Conservation (phyloP, 2,888 invertebrate genomes). For the Agrilus cyanescens region DNA sequence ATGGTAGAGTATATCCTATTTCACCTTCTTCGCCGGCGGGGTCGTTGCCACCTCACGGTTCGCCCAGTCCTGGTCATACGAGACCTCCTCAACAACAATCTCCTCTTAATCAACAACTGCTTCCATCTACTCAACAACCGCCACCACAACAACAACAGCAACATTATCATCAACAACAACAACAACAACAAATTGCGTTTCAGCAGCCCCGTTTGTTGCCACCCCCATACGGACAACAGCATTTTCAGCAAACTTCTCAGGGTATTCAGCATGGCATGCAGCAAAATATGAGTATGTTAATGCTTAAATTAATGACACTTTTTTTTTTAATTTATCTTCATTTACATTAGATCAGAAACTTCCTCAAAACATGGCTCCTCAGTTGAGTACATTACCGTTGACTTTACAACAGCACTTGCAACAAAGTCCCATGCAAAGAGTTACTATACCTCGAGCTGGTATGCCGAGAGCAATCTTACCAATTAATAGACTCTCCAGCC, state of each 20-base stretch:
- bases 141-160: constrained; percentile 21
- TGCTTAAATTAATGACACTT: neutral
- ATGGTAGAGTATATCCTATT: constrained; percentile 65
- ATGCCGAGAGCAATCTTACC: constrained; percentile 12
- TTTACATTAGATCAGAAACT: constrained; percentile 22
- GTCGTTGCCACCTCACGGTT: constrained; percentile 23
- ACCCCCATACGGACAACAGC: constrained; percentile 26
- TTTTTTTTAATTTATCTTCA: neutral
- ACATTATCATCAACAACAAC: constrained; percentile 13
- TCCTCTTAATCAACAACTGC: constrained; percentile 25
- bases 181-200: constrained; percentile 11
- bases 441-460: constrained; percentile 12
- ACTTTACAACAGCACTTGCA: constrained; percentile 16
- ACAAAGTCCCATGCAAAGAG: constrained; percentile 13
- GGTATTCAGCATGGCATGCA: constrained; percentile 28
- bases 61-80: constrained; percentile 30
- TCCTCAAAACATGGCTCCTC: constrained; percentile 22
- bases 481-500: constrained; percentile 8
- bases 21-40: constrained; percentile 34
- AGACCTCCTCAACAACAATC: constrained; percentile 33
- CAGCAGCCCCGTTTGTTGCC: constrained; percentile 18
- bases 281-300: neutral
- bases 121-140: constrained; percentile 25
- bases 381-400: constrained; percentile 15
- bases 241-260: constrained; percentile 21